Percentiles rank a stretch among this genome's conserved stretches.
These are phyloP conservation scores for Sicus ferrugineus DNA, from an alignment of 2,888 invertebrate species.

Conservation along the genomic window DNA sequence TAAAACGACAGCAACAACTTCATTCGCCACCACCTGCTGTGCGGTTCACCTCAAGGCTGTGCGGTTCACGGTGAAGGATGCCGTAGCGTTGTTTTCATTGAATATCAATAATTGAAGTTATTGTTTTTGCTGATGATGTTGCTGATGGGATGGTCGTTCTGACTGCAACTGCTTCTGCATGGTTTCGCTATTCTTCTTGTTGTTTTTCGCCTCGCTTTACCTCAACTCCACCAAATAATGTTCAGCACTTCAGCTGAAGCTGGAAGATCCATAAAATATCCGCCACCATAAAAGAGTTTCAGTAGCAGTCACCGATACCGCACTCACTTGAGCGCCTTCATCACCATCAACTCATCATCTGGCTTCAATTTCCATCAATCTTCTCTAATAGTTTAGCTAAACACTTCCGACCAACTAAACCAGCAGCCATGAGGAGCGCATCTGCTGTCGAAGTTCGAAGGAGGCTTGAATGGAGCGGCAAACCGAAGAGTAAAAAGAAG, in stretches of 20 bases:
- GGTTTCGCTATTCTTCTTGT: too few species aligned
- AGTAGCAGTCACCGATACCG: too few species aligned
- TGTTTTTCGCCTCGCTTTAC: not conserved
- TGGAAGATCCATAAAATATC: not conserved
- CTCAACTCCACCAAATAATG: not conserved
- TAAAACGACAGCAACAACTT: not conserved
- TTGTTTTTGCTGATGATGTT: slow-evolving; percentile 8
- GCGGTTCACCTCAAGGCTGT: not conserved
- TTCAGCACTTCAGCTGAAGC: not conserved
- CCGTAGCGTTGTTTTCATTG: slow-evolving; percentile 5
- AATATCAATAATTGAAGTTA: not conserved
- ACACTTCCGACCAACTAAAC: too few species aligned
- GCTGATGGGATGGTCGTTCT: slow-evolving; percentile 3
- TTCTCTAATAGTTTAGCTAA: too few species aligned
- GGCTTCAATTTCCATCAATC: too few species aligned
- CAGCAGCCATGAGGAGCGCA: too few species aligned
- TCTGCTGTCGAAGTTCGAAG: too few species aligned
- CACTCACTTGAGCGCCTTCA: too few species aligned
- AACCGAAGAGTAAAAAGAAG: too few species aligned
- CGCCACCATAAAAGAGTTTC: too few species aligned
- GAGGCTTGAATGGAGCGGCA: too few species aligned
- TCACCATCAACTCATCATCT: too few species aligned
- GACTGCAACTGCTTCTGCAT: not conserved
- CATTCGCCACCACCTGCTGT: not conserved
- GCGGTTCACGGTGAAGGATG: slow-evolving; percentile 2